Evolutionary conservation across 2,113 vertebrate species (phyloP).

Genomic region (Microcebus ravelobensis): DNA sequence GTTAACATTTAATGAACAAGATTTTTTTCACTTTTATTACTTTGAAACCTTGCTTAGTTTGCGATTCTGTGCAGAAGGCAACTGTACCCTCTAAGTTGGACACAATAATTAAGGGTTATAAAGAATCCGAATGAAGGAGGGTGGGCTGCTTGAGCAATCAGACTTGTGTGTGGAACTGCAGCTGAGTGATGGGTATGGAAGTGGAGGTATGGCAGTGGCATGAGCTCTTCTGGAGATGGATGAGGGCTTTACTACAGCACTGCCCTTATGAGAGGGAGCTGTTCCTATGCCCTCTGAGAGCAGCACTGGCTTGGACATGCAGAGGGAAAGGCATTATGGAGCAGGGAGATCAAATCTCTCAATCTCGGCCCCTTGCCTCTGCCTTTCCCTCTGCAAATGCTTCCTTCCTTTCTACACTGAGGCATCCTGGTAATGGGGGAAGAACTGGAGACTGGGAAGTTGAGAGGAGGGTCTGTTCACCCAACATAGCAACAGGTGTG

Average conservation of each 20-base stretch:
- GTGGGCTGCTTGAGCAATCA: background rate
- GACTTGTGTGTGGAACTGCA: background rate
- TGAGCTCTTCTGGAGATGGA: background rate
- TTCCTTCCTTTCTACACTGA: background rate
- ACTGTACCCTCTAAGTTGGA: background rate
- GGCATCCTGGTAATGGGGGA: too few relatives aligned
- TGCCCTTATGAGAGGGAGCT: too few relatives aligned
- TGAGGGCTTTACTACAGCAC: background rate
- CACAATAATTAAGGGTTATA: background rate
- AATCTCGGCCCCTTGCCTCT: background rate
- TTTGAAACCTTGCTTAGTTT: background rate
- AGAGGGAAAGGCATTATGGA: background rate
- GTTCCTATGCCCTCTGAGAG: background rate
- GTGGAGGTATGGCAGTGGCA: background rate
- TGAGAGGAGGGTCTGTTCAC: background rate
- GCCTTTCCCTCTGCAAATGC: background rate
- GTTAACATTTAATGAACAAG: background rate
- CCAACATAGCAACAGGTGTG: fast-evolving
- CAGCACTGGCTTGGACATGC: background rate
- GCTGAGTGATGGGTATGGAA: background rate
- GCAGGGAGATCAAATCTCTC: background rate
- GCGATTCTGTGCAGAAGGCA: background rate
- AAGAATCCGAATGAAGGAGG: background rate
- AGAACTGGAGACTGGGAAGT: background rate
- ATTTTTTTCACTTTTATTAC: background rate